Evolutionary conservation across 2,888 invertebrate species (phyloP).

Genomic region (Macaria liturata): DNA sequence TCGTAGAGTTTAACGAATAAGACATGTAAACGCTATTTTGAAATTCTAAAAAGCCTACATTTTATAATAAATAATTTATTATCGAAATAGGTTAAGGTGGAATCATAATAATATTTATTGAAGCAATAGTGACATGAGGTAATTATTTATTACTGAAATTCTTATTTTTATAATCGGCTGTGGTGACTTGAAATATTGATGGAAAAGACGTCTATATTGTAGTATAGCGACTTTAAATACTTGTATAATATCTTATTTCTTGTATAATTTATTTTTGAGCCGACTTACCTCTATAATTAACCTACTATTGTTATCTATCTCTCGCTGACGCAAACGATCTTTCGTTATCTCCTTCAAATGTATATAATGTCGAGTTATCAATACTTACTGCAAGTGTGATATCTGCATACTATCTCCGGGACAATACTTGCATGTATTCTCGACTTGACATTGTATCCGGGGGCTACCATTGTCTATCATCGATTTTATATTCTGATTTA

Average conservation of each 20-base stretch:
- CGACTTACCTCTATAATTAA: slow-evolving; percentile 8
- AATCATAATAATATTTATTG: slow-evolving; percentile 39
- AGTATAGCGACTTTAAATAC: not conserved
- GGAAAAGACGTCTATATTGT: not conserved
- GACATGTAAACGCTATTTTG: slow-evolving; percentile 40
- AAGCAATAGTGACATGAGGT: slow-evolving; percentile 14
- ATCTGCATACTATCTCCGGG: slow-evolving; percentile 16
- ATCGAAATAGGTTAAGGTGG: slow-evolving; percentile 56
- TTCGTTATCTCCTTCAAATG: slow-evolving; percentile 12
- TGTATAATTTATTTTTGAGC: slow-evolving; percentile 2
- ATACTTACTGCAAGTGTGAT: slow-evolving; percentile 10
- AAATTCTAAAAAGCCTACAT: slow-evolving; percentile 54
- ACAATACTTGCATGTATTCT: slow-evolving; percentile 7
- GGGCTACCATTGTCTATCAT: not conserved
- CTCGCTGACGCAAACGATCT: slow-evolving; percentile 12
- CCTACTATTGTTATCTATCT: slow-evolving; percentile 1
- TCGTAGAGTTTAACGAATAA: slow-evolving; percentile 33
- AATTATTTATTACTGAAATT: slow-evolving; percentile 5
- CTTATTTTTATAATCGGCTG: slow-evolving; percentile 7
- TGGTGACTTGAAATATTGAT: slow-evolving; percentile 7
- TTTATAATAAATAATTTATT: slow-evolving; percentile 59
- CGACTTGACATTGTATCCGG: slow-evolving; percentile 1
- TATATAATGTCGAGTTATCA: slow-evolving; percentile 17
- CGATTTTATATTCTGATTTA: too few relatives aligned
- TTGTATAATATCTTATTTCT: not conserved